phyloP scores from a whole-genome alignment of 1,140 invertebrate genomes.

The Drosophila lacteicornis region DNA sequence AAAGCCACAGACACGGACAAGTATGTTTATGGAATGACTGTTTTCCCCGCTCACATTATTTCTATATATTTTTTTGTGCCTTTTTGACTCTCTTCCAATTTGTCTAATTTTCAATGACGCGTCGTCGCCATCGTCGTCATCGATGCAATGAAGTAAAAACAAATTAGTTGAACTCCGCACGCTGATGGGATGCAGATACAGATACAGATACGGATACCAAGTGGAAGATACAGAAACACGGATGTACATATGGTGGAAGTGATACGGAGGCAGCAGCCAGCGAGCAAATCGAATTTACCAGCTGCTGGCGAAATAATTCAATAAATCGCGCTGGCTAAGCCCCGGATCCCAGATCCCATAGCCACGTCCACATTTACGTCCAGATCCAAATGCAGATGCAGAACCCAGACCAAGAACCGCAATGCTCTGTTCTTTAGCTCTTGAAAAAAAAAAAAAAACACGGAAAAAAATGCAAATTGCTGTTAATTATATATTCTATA shows the following conservation, averaged over 20 bases:
- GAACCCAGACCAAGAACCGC: slow-evolving; percentile 19
- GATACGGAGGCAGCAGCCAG: slow-evolving; percentile 36
- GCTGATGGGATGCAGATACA: slow-evolving; percentile 34
- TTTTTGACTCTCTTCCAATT: slow-evolving; percentile 76
- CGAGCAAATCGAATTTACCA: slow-evolving; percentile 78
- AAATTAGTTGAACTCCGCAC: slow-evolving; percentile 70
- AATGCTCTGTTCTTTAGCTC: slow-evolving; percentile 12
- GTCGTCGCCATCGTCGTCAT: slow-evolving; percentile 37
- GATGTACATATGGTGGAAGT: slow-evolving; percentile 25
- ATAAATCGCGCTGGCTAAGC: slow-evolving; percentile 75
- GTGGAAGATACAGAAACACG: slow-evolving; percentile 21
- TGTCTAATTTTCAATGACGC: slow-evolving; percentile 83
- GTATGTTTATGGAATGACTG: slow-evolving; percentile 36
- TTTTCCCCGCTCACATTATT: slow-evolving; percentile 31
- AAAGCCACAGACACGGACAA: not conserved
- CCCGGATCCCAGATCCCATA: slow-evolving; percentile 46
- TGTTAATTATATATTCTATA: not conserved
- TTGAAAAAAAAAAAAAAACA: too few species aligned
- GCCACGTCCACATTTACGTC: slow-evolving; percentile 26
- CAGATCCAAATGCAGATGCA: slow-evolving; percentile 28
- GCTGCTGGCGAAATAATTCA: slow-evolving; percentile 82
- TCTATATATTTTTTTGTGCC: slow-evolving; percentile 47
- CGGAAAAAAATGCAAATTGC: too few species aligned
- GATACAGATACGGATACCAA: slow-evolving; percentile 20
- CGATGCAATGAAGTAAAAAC: slow-evolving; percentile 66